Base-by-base conservation (phyloP, 2,797 vertebrate genomes). In the Nothura maculosa region DNA sequence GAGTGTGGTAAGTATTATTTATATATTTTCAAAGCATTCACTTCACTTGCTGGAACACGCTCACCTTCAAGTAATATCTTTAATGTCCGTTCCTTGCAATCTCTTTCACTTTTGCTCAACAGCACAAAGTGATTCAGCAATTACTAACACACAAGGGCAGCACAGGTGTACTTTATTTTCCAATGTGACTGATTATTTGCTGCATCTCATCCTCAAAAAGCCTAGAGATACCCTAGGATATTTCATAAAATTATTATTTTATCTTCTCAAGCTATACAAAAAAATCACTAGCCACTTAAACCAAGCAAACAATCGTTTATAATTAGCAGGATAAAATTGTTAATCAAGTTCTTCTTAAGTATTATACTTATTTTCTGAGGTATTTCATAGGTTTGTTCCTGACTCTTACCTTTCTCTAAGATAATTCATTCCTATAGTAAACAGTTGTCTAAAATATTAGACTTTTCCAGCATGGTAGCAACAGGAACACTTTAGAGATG, bases 21-120 rank as follows among this genome's bases (percentile, higher is more conserved):
- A 91, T 84, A 78, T 20, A 62, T 60, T 84, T 58, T 32, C 76
- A 92, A 91, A 64, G 58, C 87, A 91, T 78, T 50, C 47, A 32
- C 32, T 42, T 43, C 17, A 43, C 52, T 54, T 54, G 28, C 18
- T 30, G 52, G 17, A 54, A 54, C 18, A 42, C 18, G 12, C 27
- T 58, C 24, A 30, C 42, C 42, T 18, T 58, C 28, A 57, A 27
- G 57, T 32, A 73, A 8, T n/a, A 12, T n/a, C 28, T 18, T 55
- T 43, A 27, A 42, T 73, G 52, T 19, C 52, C n/a, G 11, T 43
- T 69, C 28, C 13, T 57, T 32, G 36, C 10, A 55, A 28, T 73
- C 28, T 13, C 19, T 42, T 40, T 11, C 36, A 42, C 30, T 38
- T 34, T 40, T 70, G 48, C 12, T 30, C 34, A 36, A 48, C 27